A percentile compares a stretch with the other conserved stretches of the same genome.
phyloP scores from a whole-genome alignment of 2,797 vertebrate genomes.

The Todus mexicanus region DNA sequence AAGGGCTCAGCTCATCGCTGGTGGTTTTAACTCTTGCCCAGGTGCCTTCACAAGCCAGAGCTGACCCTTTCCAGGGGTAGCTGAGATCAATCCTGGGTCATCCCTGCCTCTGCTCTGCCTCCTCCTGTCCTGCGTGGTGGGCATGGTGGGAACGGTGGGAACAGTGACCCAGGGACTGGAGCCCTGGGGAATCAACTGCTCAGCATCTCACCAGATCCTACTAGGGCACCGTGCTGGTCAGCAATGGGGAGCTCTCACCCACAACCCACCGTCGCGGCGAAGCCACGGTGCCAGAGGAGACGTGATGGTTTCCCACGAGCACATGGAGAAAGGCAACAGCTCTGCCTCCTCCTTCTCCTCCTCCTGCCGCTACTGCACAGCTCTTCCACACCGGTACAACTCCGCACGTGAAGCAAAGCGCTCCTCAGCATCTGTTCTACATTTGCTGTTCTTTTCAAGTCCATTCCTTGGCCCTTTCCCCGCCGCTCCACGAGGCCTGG shows the following conservation, averaged over 20 bases:
- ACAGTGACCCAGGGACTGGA: neutral
- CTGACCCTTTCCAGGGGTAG: fast-evolving
- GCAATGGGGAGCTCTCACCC: neutral
- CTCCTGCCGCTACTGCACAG: neutral
- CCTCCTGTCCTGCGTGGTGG: neutral
- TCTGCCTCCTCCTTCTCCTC: neutral
- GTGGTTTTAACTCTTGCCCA: neutral
- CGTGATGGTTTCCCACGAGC: fast-evolving
- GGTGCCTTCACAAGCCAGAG: neutral
- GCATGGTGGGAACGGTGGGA: neutral
- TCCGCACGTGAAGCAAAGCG: neutral
- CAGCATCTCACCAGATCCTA: fast-evolving
- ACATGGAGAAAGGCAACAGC: neutral
- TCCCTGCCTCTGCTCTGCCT: neutral
- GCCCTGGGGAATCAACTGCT: fast-evolving
- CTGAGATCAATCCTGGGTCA: neutral
- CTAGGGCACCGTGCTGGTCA: fast-evolving
- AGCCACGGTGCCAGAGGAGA: neutral
- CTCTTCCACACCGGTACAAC: neutral
- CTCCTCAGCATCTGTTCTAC: slow-evolving; percentile 1
- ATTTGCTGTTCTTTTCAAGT: slow-evolving; percentile 23
- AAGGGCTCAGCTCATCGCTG: neutral
- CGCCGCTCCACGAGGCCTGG: neutral
- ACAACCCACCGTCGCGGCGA: neutral
- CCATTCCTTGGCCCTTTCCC: neutral